Conservation (phyloP, 2,888 invertebrate species). For the Volucella inflata region DNA sequence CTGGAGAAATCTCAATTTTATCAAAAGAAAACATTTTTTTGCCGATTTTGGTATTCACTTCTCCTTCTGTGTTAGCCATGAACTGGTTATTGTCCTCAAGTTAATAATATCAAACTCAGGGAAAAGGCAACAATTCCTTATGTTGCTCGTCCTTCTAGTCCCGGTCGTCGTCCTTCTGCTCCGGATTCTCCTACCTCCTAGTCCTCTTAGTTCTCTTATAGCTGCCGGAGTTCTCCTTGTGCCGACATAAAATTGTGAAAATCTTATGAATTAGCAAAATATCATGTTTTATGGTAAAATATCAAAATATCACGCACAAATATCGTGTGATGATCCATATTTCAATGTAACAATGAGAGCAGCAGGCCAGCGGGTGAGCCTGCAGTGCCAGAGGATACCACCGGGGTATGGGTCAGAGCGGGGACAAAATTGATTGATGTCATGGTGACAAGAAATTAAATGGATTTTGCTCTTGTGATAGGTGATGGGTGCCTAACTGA, state of each 20-base stretch:
- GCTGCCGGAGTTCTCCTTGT: not conserved
- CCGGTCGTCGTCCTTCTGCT: no score
- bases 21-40: constrained; percentile 27
- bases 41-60: not conserved
- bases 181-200: no score
- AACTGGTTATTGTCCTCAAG: constrained; percentile 24
- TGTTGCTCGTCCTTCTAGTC: constrained; percentile 1
- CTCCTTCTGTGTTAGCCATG: not conserved
- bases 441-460: constrained; percentile 73
- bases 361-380: not conserved
- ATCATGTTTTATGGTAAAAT: constrained; percentile 80
- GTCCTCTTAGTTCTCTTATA: no score
- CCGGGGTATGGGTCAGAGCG: not conserved
- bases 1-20: not conserved
- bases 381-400: not conserved
- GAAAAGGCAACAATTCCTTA: constrained; percentile 32
- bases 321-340: constrained; percentile 56
- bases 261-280: constrained; percentile 82
- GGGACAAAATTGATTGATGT: constrained; percentile 66
- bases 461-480: constrained; percentile 53
- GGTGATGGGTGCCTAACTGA: not conserved
- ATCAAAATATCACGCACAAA: constrained; percentile 80
- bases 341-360: constrained; percentile 42
- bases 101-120: constrained; percentile 37
- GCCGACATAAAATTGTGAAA: constrained; percentile 49